Conservation (phyloP, 2,888 invertebrate genomes). For the Philereme transversata region DNA sequence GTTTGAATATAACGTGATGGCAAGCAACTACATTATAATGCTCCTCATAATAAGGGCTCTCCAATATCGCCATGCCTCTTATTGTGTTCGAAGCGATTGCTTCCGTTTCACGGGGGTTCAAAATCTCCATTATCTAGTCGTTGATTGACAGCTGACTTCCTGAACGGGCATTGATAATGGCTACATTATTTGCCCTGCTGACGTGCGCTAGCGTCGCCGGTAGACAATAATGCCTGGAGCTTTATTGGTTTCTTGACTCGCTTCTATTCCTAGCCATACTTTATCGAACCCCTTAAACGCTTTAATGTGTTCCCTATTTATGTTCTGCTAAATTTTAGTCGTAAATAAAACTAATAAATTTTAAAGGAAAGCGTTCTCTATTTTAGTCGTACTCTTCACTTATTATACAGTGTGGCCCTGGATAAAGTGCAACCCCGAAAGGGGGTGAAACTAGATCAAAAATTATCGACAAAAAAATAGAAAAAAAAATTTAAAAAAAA, state of each 20-base stretch:
- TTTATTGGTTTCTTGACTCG: constrained; percentile 50
- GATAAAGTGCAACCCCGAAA: too few species aligned
- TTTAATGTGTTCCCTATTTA: constrained; percentile 11
- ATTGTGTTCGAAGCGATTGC: constrained; percentile 51
- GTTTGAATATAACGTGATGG: background rate
- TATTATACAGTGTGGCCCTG: constrained; percentile 43
- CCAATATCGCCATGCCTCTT: constrained; percentile 32
- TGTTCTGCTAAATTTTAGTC: constrained; percentile 15
- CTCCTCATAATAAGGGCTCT: constrained; percentile 35
- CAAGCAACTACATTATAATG: constrained; percentile 29
- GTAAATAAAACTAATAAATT: constrained; percentile 32
- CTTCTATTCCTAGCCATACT: constrained; percentile 45
- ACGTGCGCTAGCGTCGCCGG: constrained; percentile 48
- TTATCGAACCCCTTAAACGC: constrained; percentile 17
- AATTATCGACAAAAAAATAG: too few species aligned
- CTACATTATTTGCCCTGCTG: constrained; percentile 42
- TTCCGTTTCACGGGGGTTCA: constrained; percentile 70
- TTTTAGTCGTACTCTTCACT: constrained; percentile 21
- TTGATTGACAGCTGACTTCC: constrained; percentile 79
- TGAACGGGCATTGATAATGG: constrained; percentile 36
- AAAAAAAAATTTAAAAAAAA: too few species aligned
- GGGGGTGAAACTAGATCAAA: too few species aligned
- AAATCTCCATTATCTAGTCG: constrained; percentile 71
- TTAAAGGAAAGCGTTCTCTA: constrained; percentile 32
- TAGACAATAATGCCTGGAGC: constrained; percentile 32